Conservation (phyloP, 1,140 invertebrate species). For the Brachionus paranguensis region DNA sequence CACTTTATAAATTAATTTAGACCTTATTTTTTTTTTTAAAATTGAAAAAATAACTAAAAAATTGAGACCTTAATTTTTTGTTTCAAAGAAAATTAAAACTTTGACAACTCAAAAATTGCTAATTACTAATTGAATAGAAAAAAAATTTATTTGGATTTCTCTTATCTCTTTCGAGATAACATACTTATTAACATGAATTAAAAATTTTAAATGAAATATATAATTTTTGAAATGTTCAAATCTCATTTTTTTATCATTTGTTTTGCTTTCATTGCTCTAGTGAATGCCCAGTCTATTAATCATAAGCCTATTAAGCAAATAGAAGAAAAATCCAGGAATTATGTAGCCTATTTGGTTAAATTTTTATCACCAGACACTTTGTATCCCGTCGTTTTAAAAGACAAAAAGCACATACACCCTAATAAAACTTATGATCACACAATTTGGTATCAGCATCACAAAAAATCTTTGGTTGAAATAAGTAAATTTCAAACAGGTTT, state of each 20-base stretch:
- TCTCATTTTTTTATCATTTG: background rate
- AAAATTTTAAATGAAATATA: background rate
- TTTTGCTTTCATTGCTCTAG: background rate
- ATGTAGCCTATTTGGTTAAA: background rate
- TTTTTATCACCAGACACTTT: background rate
- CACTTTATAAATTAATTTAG: too few species aligned
- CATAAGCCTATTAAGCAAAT: background rate
- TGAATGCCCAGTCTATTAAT: background rate
- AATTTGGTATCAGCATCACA: background rate
- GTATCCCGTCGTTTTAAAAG: background rate
- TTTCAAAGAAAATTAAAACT: background rate
- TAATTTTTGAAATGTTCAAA: background rate
- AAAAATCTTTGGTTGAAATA: background rate
- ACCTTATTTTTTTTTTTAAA: background rate
- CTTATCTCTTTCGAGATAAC: background rate
- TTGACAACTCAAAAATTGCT: background rate
- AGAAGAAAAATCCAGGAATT: background rate
- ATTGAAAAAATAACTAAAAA: background rate
- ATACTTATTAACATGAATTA: background rate
- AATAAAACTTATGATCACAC: background rate
- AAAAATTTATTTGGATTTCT: background rate
- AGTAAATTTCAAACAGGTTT: background rate
- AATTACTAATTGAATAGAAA: background rate
- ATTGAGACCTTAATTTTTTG: background rate
- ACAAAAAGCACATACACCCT: background rate